A percentile compares a stretch with the other conserved stretches of the same genome.
phyloP scores from a whole-genome alignment of 2,113 vertebrate species.

The Piaya cayana region DNA sequence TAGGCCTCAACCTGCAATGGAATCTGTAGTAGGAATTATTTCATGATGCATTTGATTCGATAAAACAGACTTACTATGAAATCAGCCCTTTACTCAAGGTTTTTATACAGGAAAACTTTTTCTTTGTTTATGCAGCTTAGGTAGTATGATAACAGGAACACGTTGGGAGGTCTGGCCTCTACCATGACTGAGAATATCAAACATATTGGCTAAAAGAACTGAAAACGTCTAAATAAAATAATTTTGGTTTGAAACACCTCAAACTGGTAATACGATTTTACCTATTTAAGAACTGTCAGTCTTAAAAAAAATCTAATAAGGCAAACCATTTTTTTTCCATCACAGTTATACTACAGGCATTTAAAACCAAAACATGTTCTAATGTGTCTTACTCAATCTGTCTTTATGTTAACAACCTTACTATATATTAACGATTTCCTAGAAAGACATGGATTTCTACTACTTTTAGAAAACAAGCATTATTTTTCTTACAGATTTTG shows the following conservation, averaged over 20 bases:
- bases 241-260: slow-evolving; percentile 48
- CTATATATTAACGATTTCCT: not conserved
- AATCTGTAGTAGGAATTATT: not conserved
- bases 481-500: not conserved
- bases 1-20: not conserved
- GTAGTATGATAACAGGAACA: slow-evolving; percentile 14
- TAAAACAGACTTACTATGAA: not conserved
- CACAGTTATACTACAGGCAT: not conserved
- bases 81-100: not conserved
- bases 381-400: not conserved
- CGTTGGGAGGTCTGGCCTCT: not conserved
- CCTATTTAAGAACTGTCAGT: not conserved
- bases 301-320: not conserved
- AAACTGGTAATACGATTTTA: not conserved
- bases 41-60: not conserved
- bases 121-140: not conserved
- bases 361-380: not conserved
- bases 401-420: not conserved
- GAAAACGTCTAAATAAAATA: slow-evolving; percentile 47
- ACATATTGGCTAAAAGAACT: slow-evolving; percentile 20
- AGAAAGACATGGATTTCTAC: not conserved
- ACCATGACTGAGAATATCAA: not conserved
- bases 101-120: not conserved
- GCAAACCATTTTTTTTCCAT: not conserved
- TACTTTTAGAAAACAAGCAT: not conserved